A percentile compares a stretch with the other conserved stretches of the same genome.
These are phyloP conservation scores for Mixornis gularis DNA, from an alignment of 2,113 vertebrate genomes.

Conservation along the genomic window DNA sequence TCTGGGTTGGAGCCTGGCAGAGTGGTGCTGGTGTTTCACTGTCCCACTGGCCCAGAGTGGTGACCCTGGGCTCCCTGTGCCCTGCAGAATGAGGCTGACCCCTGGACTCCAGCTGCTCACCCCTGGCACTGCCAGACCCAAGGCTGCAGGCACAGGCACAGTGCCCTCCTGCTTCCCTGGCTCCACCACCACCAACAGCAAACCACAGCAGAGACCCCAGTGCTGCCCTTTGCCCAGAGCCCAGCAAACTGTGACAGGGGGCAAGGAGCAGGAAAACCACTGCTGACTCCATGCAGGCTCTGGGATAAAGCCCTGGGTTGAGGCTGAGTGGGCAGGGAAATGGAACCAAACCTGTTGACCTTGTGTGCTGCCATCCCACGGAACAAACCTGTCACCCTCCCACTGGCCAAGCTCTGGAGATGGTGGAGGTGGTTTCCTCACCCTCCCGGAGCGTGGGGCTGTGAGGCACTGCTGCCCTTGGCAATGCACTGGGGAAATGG, in stretches of 20 bases:
- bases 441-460: too few species aligned
- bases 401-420: background rate
- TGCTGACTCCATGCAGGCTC: background rate
- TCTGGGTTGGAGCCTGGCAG: fast-evolving
- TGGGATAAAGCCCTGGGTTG: background rate
- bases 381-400: background rate
- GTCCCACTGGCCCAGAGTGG: background rate
- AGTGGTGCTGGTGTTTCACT: fast-evolving
- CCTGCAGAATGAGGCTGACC: background rate
- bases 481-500: background rate
- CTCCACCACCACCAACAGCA: fast-evolving
- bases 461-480: too few species aligned
- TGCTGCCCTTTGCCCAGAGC: background rate
- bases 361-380: background rate
- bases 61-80: background rate
- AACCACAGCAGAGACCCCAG: background rate
- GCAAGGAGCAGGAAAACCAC: background rate
- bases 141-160: fast-evolving
- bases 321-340: background rate
- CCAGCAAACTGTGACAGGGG: background rate
- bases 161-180: fast-evolving
- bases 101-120: background rate
- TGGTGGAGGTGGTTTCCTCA: background rate
- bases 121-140: fast-evolving
- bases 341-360: background rate